Percentiles rank a stretch among this genome's conserved stretches.
Conservation (phyloP, 2,113 vertebrate species). For the Labeo rohita region DNA sequence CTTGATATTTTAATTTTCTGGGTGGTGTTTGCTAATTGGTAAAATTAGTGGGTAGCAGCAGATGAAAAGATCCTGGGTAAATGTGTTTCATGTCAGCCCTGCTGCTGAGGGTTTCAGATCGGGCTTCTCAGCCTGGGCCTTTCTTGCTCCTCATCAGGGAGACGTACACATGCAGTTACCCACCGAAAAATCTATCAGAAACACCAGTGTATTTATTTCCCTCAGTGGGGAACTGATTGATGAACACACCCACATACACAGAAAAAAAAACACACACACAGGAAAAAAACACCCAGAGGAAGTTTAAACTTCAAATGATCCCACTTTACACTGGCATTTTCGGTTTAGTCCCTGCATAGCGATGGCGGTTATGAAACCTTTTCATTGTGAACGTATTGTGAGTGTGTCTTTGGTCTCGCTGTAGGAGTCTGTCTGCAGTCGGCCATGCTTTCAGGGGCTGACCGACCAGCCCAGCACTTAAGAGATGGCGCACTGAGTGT, state of each 20-base stretch:
- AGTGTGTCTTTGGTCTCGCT: slow-evolving; percentile 56
- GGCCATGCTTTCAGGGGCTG: slow-evolving; percentile 72
- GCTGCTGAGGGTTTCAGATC: slow-evolving; percentile 42
- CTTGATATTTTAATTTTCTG: slow-evolving; percentile 48
- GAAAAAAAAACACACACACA: background rate
- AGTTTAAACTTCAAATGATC: slow-evolving; percentile 33
- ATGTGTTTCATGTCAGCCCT: slow-evolving; percentile 42
- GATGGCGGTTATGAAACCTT: slow-evolving; percentile 45
- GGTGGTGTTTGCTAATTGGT: slow-evolving; percentile 31
- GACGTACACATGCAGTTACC: background rate
- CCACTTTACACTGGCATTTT: slow-evolving; percentile 46
- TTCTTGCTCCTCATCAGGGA: slow-evolving; percentile 10
- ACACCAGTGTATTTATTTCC: slow-evolving; percentile 36
- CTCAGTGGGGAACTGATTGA: slow-evolving; percentile 41
- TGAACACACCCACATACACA: slow-evolving; percentile 59
- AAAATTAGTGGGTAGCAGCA: slow-evolving; percentile 39
- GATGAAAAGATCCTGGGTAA: slow-evolving; percentile 50
- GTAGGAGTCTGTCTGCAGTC: slow-evolving; percentile 65
- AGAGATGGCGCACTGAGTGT: slow-evolving; percentile 74
- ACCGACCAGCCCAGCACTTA: slow-evolving; percentile 73
- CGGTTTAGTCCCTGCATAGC: slow-evolving; percentile 21
- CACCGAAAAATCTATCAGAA: slow-evolving; percentile 34
- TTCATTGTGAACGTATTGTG: slow-evolving; percentile 40
- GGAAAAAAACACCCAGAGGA: slow-evolving; percentile 29
- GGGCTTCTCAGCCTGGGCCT: slow-evolving; percentile 36